phyloP scores from a whole-genome alignment of 2,888 invertebrate species.

The Cheilosia variabilis region DNA sequence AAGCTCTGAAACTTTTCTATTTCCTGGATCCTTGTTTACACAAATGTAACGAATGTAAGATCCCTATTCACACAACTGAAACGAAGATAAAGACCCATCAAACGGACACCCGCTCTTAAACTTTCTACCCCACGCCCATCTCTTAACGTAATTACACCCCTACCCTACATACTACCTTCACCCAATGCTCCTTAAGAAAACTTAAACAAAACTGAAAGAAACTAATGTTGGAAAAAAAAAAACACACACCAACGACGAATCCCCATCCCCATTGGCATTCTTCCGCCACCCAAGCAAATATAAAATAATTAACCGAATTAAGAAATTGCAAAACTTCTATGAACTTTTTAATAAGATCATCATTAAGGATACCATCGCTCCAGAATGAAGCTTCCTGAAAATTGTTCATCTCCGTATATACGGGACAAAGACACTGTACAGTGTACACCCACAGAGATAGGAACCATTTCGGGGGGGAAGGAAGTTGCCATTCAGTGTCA shows the following conservation, averaged over 20 bases:
- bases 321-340: constrained; percentile 74
- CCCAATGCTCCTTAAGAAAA: constrained; percentile 14
- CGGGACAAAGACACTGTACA: constrained; percentile 6
- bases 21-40: no score
- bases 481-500: constrained; percentile 51
- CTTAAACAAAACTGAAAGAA: constrained; percentile 19
- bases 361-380: constrained; percentile 60
- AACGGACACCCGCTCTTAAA: constrained; percentile 16
- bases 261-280: background rate
- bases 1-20: no score
- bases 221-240: background rate
- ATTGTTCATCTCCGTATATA: constrained; percentile 40
- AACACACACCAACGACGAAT: background rate
- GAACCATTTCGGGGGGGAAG: background rate
- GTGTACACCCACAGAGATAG: background rate
- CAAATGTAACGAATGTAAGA: no score
- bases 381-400: constrained; percentile 43
- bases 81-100: background rate
- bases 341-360: constrained; percentile 76
- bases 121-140: background rate
- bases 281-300: constrained; percentile 58
- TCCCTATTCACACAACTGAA: no score
- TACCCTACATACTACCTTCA: constrained; percentile 27
- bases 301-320: constrained; percentile 75
- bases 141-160: constrained; percentile 58